Base-by-base conservation (phyloP, 2,113 vertebrate genomes). In the Gobius niger region DNA sequence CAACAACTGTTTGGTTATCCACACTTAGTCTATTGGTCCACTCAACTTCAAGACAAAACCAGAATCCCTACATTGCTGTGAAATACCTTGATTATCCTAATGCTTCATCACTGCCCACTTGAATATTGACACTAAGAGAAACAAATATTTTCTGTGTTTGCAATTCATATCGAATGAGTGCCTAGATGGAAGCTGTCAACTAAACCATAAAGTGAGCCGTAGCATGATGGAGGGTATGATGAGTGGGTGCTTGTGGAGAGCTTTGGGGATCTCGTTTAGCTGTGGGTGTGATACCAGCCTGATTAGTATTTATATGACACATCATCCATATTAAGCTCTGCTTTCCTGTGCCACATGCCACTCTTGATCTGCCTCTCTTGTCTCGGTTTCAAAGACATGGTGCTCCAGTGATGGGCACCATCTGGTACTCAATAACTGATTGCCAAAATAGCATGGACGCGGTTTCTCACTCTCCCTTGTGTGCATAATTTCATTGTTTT, bases 271-370 rank as follows among this genome's bases (percentile, higher is more conserved):
- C 83, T 88, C 70, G 85, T 87, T 89, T 85, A 81, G 76, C 84
- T 66, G 80, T 82, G 85, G 78, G 85, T 81, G 85, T 82, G 82
- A 84, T 80, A 83, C 66, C 70, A 75, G 75, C 46, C 18, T 86
- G 81, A 89, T 91, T 89, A 83, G 80, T 87, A 87, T 88, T 88
- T 87, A 84, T 90, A 78, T 90, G 85, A 89, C 83, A 88, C 81
- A 88, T 88, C 84, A 81, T 81, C 81, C 84, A 85, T 86, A 84
- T 86, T 81, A 85, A 80, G 81, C 85, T 68, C 73, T 41, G 78
- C 73, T 80, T 78, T 67, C 64, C 75, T 77, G 78, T 83, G 82
- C 84, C 86, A 78, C 84, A 79, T 70, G 80, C 84, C 85, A 85
- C 81, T 85, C 81, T 76, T 82, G 81, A 82, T 84, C 78, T 81